Evolutionary conservation across 1,140 invertebrate genomes (phyloP).

Genomic region (Schmidtea mediterranea): DNA sequence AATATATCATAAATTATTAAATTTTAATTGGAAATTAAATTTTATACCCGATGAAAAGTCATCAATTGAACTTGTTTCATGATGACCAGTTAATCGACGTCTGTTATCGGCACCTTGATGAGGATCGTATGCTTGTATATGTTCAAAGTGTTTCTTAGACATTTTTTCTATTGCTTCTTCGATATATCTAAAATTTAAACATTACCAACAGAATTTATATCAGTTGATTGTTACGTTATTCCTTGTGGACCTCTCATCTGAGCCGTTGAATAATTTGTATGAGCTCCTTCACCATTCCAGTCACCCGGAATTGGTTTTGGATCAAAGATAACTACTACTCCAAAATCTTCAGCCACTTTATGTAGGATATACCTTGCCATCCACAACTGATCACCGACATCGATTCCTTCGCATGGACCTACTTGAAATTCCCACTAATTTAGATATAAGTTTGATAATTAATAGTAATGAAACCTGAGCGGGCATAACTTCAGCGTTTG

Average conservation of each 20-base stretch:
- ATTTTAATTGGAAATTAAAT: conserved; percentile 15
- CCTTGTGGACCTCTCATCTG: conserved; percentile 56
- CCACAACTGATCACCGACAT: conserved; percentile 63
- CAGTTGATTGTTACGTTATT: conserved; percentile 26
- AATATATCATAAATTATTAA: conserved; percentile 7
- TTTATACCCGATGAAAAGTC: conserved; percentile 22
- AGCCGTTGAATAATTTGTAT: conserved; percentile 62
- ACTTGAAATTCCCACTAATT: conserved; percentile 24
- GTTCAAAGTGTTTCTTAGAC: conserved; percentile 47
- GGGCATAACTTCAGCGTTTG: conserved; percentile 76
- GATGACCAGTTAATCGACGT: conserved; percentile 27
- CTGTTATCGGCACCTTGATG: conserved; percentile 29
- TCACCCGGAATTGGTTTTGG: conserved; percentile 55
- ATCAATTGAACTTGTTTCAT: conserved; percentile 26
- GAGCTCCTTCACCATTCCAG: conserved; percentile 69
- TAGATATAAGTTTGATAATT: no score
- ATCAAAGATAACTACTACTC: conserved; percentile 53
- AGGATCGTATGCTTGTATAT: conserved; percentile 66
- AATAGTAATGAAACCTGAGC: conserved; percentile 32
- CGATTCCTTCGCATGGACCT: conserved; percentile 36
- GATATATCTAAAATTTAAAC: conserved; percentile 16
- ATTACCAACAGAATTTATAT: conserved; percentile 3
- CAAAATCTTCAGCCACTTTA: conserved; percentile 63
- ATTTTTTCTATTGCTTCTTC: conserved; percentile 41
- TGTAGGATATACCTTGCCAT: conserved; percentile 48